Evolutionary conservation across 2,113 vertebrate genomes (phyloP).

Genomic region (Tetrao urogallus): DNA sequence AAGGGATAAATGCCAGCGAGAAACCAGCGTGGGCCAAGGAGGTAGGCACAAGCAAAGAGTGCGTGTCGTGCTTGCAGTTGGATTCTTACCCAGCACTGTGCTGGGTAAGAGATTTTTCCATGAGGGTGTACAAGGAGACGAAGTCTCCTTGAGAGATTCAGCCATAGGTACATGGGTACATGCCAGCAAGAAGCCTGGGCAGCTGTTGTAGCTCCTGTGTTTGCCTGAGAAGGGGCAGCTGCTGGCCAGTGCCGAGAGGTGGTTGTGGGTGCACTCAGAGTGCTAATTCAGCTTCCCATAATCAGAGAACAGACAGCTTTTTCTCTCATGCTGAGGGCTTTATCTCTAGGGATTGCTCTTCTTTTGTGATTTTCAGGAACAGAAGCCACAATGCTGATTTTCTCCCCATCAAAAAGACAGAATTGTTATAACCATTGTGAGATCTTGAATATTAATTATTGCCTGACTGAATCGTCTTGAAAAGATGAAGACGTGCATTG

Average conservation of each 20-base stretch:
- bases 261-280: neutral
- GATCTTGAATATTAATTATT: conserved; percentile 33
- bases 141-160: neutral
- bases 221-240: neutral
- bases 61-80: accelerated
- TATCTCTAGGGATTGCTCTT: neutral
- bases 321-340: neutral
- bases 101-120: neutral
- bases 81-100: neutral
- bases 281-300: neutral
- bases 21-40: conserved; percentile 98
- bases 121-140: neutral
- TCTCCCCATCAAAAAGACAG: neutral
- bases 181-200: neutral
- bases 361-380: neutral
- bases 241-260: neutral
- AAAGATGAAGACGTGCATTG: neutral
- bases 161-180: accelerated
- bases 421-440: neutral
- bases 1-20: conserved; percentile 92
- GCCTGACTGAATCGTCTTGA: neutral
- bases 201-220: neutral
- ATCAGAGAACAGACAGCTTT: neutral
- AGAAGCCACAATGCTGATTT: neutral
- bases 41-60: conserved; percentile 72